phyloP scores from a whole-genome alignment of 2,797 vertebrate genomes.

The Hippoglossus hippoglossus region DNA sequence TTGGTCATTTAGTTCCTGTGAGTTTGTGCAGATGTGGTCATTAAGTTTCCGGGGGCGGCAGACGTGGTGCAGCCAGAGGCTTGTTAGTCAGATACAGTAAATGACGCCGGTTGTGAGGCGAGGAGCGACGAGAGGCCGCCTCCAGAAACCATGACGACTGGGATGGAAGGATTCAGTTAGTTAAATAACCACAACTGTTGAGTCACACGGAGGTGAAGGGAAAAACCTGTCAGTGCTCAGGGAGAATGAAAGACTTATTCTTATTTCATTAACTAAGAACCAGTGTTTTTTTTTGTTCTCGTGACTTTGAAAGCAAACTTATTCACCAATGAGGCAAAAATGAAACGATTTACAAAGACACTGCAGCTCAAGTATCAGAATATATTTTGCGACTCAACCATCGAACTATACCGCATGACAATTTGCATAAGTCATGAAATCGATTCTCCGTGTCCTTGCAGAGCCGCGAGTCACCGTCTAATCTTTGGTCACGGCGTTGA shows the following conservation, averaged over 20 bases:
- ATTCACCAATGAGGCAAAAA: slow-evolving; percentile 15
- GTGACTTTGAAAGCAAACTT: slow-evolving; percentile 13
- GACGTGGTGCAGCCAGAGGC: slow-evolving; percentile 38
- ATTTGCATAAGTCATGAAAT: slow-evolving; percentile 48
- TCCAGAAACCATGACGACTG: slow-evolving; percentile 45
- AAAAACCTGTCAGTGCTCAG: slow-evolving; percentile 17
- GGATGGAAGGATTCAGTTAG: slow-evolving; percentile 17
- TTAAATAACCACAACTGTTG: slow-evolving; percentile 52
- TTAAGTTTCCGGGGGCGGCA: slow-evolving; percentile 50
- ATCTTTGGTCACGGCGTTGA: slow-evolving; percentile 33
- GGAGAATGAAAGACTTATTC: slow-evolving; percentile 37
- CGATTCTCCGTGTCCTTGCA: slow-evolving; percentile 25
- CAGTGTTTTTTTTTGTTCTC: slow-evolving; percentile 7
- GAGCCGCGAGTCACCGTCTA: slow-evolving; percentile 23
- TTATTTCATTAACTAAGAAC: slow-evolving; percentile 24
- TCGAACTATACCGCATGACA: neutral
- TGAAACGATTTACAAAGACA: slow-evolving; percentile 15
- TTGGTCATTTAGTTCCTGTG: slow-evolving; percentile 43
- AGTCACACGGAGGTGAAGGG: slow-evolving; percentile 28
- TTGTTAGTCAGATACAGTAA: slow-evolving; percentile 53
- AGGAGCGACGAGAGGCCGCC: slow-evolving; percentile 17
- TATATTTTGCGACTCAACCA: slow-evolving; percentile 20
- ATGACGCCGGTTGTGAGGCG: slow-evolving; percentile 33
- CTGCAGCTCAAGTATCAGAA: slow-evolving; percentile 6
- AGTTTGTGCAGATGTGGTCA: slow-evolving; percentile 60